phyloP scores from a whole-genome alignment of 2,888 invertebrate genomes.

The Patella depressa region DNA sequence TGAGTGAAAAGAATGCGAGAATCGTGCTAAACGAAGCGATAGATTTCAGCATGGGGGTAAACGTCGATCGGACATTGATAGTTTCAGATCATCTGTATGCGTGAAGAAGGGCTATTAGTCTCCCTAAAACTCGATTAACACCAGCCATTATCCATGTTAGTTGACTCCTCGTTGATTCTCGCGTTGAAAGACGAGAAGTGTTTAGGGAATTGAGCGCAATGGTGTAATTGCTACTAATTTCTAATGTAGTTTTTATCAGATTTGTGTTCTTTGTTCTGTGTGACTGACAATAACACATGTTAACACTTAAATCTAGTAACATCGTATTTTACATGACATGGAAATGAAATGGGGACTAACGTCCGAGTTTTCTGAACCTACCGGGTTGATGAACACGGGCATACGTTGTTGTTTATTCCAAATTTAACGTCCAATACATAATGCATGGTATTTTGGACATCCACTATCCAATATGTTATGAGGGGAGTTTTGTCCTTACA shows the following conservation, averaged over 20 bases:
- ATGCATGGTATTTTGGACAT: too few species aligned
- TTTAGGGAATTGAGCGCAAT: conserved; percentile 7
- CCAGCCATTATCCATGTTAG: conserved; percentile 6
- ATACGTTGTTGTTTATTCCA: too few species aligned
- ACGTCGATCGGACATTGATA: not conserved
- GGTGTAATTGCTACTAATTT: conserved; percentile 12
- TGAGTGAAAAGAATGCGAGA: conserved; percentile 5
- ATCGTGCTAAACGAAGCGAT: not conserved
- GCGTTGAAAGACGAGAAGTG: conserved; percentile 10
- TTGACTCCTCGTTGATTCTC: conserved; percentile 10
- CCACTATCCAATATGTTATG: too few species aligned
- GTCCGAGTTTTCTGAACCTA: too few species aligned
- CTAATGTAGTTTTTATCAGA: conserved; percentile 5
- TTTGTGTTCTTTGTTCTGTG: not conserved
- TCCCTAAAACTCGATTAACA: conserved; percentile 6
- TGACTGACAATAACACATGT: not conserved
- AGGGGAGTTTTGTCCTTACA: too few species aligned
- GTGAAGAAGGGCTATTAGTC: conserved; percentile 9
- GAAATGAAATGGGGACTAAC: too few species aligned
- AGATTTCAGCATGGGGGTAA: not conserved
- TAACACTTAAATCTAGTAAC: too few species aligned
- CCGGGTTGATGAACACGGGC: too few species aligned
- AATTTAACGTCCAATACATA: too few species aligned
- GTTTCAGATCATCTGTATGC: not conserved
- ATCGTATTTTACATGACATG: too few species aligned